Conservation (phyloP, 1,140 invertebrate genomes). For the Maconellicoccus hirsutus region DNA sequence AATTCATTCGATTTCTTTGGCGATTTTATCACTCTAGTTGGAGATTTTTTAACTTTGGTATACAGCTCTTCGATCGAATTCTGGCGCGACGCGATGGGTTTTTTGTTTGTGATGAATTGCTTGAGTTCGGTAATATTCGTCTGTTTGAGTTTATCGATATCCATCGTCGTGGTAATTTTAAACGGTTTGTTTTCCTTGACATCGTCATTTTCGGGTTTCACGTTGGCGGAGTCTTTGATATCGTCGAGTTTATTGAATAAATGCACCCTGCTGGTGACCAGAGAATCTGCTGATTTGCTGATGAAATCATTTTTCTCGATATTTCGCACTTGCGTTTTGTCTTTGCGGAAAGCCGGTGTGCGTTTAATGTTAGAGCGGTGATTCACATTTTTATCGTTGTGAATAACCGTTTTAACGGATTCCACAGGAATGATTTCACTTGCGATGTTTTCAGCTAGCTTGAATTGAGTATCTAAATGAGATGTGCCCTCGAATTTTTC, state of each 20-base stretch:
- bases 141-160: background rate
- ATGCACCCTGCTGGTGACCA: background rate
- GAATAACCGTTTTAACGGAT: background rate
- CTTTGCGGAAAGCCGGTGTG: constrained; percentile 25
- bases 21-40: background rate
- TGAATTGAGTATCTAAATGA: background rate
- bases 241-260: background rate
- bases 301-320: background rate
- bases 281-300: background rate
- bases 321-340: background rate
- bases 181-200: background rate
- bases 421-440: background rate
- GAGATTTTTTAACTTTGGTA: background rate
- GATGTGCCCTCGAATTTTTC: background rate
- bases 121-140: background rate
- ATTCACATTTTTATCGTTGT: background rate
- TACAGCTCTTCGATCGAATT: background rate
- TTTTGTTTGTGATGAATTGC: background rate
- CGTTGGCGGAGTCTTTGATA: background rate
- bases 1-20: background rate
- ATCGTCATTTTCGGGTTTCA: background rate
- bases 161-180: background rate
- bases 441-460: background rate
- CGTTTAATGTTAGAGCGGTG: constrained; percentile 33
- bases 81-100: background rate